Evolutionary conservation across 2,797 vertebrate genomes (phyloP).

Genomic region (Cirrhinus molitorella): DNA sequence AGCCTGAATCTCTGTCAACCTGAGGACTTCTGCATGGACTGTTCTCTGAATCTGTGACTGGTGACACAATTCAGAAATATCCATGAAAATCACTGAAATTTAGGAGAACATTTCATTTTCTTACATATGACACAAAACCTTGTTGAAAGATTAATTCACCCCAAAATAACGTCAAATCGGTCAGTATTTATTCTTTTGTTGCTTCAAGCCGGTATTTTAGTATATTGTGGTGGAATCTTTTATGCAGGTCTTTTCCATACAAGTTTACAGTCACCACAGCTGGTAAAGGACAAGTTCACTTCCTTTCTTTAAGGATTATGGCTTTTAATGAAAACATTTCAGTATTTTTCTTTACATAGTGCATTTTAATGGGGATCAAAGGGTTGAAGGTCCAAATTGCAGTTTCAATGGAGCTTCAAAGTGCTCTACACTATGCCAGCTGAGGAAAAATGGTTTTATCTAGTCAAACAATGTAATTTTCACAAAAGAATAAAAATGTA

Average conservation of each 20-base stretch:
- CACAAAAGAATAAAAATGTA: no score
- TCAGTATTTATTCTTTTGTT: neutral
- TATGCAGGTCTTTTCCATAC: neutral
- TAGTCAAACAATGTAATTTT: no score
- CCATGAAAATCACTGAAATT: neutral
- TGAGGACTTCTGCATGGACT: conserved; percentile 52
- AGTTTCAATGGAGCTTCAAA: no score
- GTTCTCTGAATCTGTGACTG: conserved; percentile 64
- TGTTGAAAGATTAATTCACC: neutral
- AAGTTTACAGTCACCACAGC: neutral
- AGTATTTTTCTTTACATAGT: no score
- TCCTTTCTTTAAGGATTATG: no score
- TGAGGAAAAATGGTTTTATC: no score
- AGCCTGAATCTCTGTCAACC: conserved; percentile 57
- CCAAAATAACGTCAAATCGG: neutral
- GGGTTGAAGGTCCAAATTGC: no score
- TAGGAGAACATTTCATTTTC: neutral
- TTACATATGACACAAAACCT: neutral
- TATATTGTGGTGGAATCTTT: neutral
- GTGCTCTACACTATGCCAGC: no score
- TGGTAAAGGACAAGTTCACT: neutral
- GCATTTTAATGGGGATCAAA: no score
- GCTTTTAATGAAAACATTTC: no score
- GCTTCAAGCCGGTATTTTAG: neutral
- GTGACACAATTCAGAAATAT: neutral